These are phyloP conservation scores for Phocoena sinus DNA, from an alignment of 2,113 vertebrate genomes.

Conservation along the genomic window DNA sequence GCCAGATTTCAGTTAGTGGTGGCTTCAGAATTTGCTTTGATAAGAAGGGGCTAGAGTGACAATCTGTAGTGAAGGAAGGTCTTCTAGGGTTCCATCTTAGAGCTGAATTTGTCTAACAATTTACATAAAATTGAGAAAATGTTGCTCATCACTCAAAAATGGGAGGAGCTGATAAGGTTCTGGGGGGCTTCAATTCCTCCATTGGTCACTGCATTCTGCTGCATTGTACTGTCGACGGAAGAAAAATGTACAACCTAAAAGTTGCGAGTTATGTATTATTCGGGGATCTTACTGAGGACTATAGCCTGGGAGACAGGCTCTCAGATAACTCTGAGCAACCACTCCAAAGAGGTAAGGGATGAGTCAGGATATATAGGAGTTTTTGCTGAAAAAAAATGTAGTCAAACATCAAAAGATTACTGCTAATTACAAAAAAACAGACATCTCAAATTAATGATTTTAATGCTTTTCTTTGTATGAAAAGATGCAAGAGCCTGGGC, in stretches of 20 bases:
- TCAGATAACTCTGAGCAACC: neutral
- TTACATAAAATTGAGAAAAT: neutral
- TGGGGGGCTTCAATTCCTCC: neutral
- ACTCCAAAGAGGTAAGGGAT: neutral
- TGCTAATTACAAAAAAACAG: neutral
- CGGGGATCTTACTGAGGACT: neutral
- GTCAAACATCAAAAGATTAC: neutral
- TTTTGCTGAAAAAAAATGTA: neutral
- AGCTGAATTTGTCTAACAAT: neutral
- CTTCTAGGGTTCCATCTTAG: neutral
- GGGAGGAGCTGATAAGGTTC: neutral
- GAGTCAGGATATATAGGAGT: neutral
- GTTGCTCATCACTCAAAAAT: neutral
- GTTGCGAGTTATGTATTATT: neutral
- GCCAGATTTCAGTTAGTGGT: neutral
- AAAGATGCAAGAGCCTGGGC: neutral
- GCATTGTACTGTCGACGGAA: neutral
- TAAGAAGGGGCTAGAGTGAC: neutral
- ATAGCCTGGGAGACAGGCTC: neutral
- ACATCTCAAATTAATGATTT: neutral
- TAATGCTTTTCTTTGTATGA: neutral
- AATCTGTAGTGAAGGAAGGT: neutral
- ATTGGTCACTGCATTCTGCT: neutral
- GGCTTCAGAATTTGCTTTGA: neutral
- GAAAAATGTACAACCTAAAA: neutral